A percentile compares a stretch with the other conserved stretches of the same genome.
These are phyloP conservation scores for Branchellion lobata DNA, from an alignment of 2,888 invertebrate genomes.

Conservation along the genomic window DNA sequence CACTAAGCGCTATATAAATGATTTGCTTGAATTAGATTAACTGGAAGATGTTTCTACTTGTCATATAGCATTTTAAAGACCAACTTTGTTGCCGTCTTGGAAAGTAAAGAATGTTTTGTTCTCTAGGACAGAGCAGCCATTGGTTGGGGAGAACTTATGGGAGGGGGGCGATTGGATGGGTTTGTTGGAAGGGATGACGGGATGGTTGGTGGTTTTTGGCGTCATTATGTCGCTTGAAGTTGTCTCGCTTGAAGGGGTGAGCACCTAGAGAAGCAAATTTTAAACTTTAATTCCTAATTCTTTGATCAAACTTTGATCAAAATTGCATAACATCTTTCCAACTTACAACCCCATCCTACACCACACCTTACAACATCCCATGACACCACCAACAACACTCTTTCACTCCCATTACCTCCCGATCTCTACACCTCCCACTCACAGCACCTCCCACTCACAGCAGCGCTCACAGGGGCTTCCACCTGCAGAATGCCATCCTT, in stretches of 20 bases:
- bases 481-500: slow-evolving; percentile 53
- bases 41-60: too few species aligned
- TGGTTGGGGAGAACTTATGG: not conserved
- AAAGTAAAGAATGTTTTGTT: slow-evolving; percentile 53
- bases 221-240: not conserved
- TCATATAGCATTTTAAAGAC: too few species aligned
- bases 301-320: not conserved
- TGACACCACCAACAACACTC: not conserved
- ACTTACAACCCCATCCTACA: not conserved
- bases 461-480: slow-evolving; percentile 48
- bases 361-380: not conserved
- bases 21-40: too few species aligned
- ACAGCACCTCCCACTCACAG: not conserved
- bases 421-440: too few species aligned
- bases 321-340: too few species aligned
- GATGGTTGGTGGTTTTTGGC: not conserved
- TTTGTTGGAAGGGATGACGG: slow-evolving; percentile 4
- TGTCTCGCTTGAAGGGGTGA: not conserved
- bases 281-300: not conserved
- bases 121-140: not conserved
- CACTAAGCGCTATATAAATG: too few species aligned
- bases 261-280: not conserved
- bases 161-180: slow-evolving; percentile 8
- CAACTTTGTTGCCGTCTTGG: slow-evolving; percentile 59
- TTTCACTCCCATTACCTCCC: too few species aligned